Conservation (phyloP, 2,797 vertebrate species). For the Acomys russatus region DNA sequence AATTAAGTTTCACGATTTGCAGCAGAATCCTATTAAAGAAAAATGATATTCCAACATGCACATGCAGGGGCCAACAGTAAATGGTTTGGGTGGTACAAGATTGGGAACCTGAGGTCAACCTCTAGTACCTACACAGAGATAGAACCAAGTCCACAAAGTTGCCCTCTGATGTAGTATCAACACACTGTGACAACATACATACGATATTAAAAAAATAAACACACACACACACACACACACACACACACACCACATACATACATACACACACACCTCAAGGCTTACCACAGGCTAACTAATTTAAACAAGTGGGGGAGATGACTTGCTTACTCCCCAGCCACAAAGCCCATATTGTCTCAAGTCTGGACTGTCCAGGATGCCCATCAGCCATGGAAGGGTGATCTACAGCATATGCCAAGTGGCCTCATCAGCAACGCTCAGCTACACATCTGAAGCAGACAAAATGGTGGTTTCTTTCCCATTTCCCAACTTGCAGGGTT, state of each 20-base stretch:
- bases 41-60: not conserved
- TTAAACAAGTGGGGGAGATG: not conserved
- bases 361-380: not conserved
- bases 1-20: not conserved
- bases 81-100: not conserved
- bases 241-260: not conserved
- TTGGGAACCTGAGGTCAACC: too few species aligned
- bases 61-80: not conserved
- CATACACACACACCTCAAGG: not conserved
- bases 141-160: not conserved
- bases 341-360: not conserved
- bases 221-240: not conserved
- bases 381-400: not conserved
- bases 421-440: not conserved
- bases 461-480: not conserved
- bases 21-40: constrained; percentile 26
- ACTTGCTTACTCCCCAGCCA: not conserved
- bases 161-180: not conserved
- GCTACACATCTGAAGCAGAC: not conserved
- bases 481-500: not conserved
- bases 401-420: rapidly evolving
- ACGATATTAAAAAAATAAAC: not conserved
- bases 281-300: not conserved
- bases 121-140: not conserved
- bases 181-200: not conserved